These are phyloP conservation scores for Drosophila rellima DNA, from an alignment of 2,888 invertebrate genomes.

Conservation along the genomic window DNA sequence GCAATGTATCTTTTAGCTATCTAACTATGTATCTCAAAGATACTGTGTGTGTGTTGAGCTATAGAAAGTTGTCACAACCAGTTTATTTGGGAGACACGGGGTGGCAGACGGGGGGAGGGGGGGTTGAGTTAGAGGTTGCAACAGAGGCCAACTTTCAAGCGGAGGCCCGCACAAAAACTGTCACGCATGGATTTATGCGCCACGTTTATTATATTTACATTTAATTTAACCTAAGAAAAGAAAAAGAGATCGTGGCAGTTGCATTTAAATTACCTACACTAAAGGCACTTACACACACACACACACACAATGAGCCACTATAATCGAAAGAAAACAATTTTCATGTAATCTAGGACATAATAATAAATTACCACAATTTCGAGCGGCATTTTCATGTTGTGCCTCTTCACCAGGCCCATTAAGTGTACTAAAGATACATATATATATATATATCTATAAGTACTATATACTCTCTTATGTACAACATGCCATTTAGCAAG, in stretches of 20 bases:
- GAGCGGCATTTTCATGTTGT: slow-evolving; percentile 67
- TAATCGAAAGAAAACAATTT: slow-evolving; percentile 84
- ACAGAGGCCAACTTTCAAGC: slow-evolving; percentile 58
- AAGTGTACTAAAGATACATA: slow-evolving; percentile 32
- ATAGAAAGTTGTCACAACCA: slow-evolving; percentile 81
- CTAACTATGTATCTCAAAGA: slow-evolving; percentile 32
- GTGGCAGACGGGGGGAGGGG: not conserved
- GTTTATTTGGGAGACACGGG: slow-evolving; percentile 50
- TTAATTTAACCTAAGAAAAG: slow-evolving; percentile 71
- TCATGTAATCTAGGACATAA: slow-evolving; percentile 84
- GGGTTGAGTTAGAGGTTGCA: not conserved
- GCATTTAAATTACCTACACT: slow-evolving; percentile 63
- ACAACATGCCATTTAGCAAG: slow-evolving; percentile 37
- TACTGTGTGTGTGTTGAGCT: slow-evolving; percentile 30
- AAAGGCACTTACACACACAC: slow-evolving; percentile 27
- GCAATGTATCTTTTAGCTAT: slow-evolving; percentile 47
- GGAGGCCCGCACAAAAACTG: slow-evolving; percentile 65
- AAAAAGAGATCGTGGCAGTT: slow-evolving; percentile 53
- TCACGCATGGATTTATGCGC: slow-evolving; percentile 78
- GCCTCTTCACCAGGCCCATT: slow-evolving; percentile 49
- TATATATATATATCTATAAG: slow-evolving; percentile 23
- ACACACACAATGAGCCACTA: slow-evolving; percentile 24
- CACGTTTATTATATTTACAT: slow-evolving; percentile 81
- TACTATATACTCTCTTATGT: slow-evolving; percentile 7
- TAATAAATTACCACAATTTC: slow-evolving; percentile 84